Base-by-base conservation (phyloP, 2,888 invertebrate genomes). In the Dermolepida albohirtum region DNA sequence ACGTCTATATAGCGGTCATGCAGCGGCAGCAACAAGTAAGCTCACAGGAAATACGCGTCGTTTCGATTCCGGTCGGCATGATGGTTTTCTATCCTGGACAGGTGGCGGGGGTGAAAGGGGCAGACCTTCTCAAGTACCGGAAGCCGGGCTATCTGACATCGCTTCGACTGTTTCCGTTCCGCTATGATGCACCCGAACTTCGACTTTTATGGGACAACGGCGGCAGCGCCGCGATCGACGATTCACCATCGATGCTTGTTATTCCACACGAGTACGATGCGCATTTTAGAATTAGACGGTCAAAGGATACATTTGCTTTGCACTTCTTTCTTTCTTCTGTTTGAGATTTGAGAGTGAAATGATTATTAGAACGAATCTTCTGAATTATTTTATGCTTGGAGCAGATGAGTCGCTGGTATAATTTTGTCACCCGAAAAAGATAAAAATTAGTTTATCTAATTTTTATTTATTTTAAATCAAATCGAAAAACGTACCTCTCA, bases 141-240 rank as follows among this genome's bases (percentile, higher is more conserved):
- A 74, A 72, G 70, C 70, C 43, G 66, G 71, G 68, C 74, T 74
- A 72, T 73, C 74, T 73, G 70, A 73, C 72, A 71, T 74, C 70
- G 69, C 73, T 75, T 72, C 73, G 70, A 71, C 69, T 70, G 72
- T 71, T 75, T 75, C 74, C 74, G 74, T 70, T 73, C 71, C 41
- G 50, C 59, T 47, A 8, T 34, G 67, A 68, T 63, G 62, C 69
- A 67, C 63, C 71, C 66, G 55, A 70, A 72, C 70, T 65, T 57
- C 44, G 57, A 57, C 57, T 57, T 57, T 57, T 57, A 57, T 57
- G 57, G 27, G 57, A 57, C 57, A 57, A 22, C 44, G 1, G 8
- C 6, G 34, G 34, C 34, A 10, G 10, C 34, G 34, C 8, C 39
- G 34, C 47, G 29, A 34, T 62, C 34, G 34, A n/a, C 34, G 34